Evolutionary conservation across 2,888 invertebrate species (phyloP), one percentile per base, ranked within the genome.

Genomic region (Acleris literana): DNA sequence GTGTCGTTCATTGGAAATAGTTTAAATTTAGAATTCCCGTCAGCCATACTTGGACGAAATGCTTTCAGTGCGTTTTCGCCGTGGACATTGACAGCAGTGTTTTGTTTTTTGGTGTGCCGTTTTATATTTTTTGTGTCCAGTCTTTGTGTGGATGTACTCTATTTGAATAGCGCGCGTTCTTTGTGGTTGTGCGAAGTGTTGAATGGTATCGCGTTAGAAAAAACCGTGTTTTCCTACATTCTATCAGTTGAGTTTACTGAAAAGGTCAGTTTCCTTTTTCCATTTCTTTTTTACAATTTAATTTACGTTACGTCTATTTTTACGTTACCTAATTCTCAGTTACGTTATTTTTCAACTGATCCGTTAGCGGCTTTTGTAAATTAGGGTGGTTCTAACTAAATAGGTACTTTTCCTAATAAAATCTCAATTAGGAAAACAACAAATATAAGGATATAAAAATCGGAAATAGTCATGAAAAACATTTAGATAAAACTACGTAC

Each of bases 21-120:
- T 86, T 87, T 92, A 92, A 88, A 85, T 88, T 90, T 92, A 92
- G 92, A 92, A 90, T 90, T 83, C 89, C 88, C 87, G 89, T 88
- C 86, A 84, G 81, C 87, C 88, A 84, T 86, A 87, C 83, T 86
- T 87, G 85, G 88, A 82, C 73, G 79, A 86, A 87, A 89, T 88
- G 86, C 83, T 84, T 84, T 86, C 85, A 84, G 84, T 86, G 81
- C 82, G 77, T 80, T 84, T 85, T 84, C 79, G 76, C 76, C 72
- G 78, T 80, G 80, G 76, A 81, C 82, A 80, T 83, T 81, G 78
- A 79, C 80, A 79, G 81, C 76, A 76, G 73, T 74, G 70, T 72
- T 75, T 62, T 70, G 65, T 75, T 76, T 74, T 70, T 77, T 75
- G 71, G 71, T 70, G 71, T 72, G 71, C 67, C 57, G 64, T 59